These are phyloP conservation scores for Catajapyx aquilonaris DNA, from an alignment of 1,140 invertebrate genomes.

Conservation along the genomic window DNA sequence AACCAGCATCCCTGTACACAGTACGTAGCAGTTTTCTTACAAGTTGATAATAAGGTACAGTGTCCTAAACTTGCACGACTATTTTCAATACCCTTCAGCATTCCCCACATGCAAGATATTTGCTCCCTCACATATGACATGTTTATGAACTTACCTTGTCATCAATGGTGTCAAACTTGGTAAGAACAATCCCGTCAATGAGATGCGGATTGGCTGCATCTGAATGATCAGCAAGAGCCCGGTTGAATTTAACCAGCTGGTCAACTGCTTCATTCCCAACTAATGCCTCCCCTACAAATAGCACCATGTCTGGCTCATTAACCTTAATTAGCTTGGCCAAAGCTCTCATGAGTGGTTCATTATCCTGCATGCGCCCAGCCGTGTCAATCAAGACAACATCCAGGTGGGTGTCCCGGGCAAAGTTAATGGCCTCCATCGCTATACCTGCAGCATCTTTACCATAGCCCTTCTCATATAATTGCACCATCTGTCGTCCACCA, in stretches of 20 bases:
- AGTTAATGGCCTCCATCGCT: constrained; percentile 88
- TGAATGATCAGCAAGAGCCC: constrained; percentile 77
- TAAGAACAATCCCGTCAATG: constrained; percentile 94
- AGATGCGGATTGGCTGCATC: constrained; percentile 62
- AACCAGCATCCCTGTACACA: no score
- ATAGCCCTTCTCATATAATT: constrained; percentile 94
- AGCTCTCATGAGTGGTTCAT: constrained; percentile 94
- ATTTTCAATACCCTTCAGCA: no score
- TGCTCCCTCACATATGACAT: neutral
- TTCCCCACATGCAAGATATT: no score
- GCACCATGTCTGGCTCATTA: constrained; percentile 90
- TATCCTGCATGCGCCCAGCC: constrained; percentile 98
- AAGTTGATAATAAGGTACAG: no score
- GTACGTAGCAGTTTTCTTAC: no score
- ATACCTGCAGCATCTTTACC: constrained; percentile 94
- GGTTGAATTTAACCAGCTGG: constrained; percentile 97
- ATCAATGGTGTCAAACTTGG: constrained; percentile 98
- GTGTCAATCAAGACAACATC: constrained; percentile 94
- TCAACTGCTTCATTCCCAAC: constrained; percentile 99
- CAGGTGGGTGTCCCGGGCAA: constrained; percentile 52
- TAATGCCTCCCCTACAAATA: constrained; percentile 97
- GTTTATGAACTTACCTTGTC: constrained; percentile 53
- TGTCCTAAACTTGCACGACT: no score
- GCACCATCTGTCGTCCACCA: constrained; percentile 53
- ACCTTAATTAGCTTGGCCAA: constrained; percentile 72